Evolutionary conservation across 2,888 invertebrate genomes (phyloP).

Genomic region (Lissonota sp.): DNA sequence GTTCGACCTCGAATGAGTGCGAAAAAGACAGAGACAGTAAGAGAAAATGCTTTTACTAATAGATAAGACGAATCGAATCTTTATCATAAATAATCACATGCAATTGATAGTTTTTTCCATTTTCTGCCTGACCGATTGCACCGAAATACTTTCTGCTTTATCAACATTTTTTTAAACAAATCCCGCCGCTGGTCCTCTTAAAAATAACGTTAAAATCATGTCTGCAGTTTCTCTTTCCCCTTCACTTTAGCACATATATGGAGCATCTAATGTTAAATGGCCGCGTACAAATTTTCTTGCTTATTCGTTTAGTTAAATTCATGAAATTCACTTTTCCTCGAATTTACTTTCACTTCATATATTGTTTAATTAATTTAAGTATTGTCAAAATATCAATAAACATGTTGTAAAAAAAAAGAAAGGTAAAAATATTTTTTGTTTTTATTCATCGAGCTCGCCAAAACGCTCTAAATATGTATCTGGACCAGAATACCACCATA

Average conservation of each 20-base stretch:
- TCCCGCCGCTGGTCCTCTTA: constrained; percentile 66
- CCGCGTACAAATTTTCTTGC: no score
- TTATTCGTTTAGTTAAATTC: no score
- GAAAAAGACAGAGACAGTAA: neutral
- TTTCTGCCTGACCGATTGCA: constrained; percentile 46
- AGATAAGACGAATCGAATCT: constrained; percentile 15
- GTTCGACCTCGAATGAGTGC: neutral
- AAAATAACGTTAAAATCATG: constrained; percentile 43
- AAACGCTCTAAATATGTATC: no score
- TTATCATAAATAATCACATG: neutral
- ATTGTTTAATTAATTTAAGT: no score
- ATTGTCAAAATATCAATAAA: no score
- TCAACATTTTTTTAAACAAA: constrained; percentile 59
- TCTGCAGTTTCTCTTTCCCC: constrained; percentile 16
- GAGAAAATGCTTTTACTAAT: neutral
- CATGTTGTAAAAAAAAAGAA: no score
- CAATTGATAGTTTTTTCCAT: neutral
- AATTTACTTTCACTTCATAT: no score
- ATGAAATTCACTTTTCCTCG: no score
- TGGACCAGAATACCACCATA: no score
- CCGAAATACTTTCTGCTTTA: constrained; percentile 50
- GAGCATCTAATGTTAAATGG: no score
- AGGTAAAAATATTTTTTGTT: no score
- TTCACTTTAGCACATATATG: neutral
- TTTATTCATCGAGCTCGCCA: no score